phyloP scores from a whole-genome alignment of 2,113 vertebrate genomes.

The Passer domesticus region DNA sequence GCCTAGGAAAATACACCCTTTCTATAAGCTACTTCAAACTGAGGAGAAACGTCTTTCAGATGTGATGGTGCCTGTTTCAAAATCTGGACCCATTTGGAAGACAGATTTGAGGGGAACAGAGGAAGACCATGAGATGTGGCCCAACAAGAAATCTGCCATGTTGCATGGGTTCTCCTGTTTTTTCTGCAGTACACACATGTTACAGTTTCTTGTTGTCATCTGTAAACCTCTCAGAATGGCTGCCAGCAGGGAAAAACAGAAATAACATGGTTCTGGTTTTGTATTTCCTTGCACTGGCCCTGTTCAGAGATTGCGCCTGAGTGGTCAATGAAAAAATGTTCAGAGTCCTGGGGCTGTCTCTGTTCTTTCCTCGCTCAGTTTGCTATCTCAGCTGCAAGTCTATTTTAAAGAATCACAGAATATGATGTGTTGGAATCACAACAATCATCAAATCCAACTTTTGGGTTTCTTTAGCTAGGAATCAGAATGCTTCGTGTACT shows the following conservation, averaged over 20 bases:
- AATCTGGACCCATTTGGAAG: neutral
- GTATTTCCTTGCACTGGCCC: neutral
- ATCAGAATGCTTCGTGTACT: neutral
- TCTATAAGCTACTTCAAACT: neutral
- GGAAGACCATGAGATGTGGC: neutral
- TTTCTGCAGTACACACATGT: neutral
- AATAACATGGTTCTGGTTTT: neutral
- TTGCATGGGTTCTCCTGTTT: neutral
- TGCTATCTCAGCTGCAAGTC: neutral
- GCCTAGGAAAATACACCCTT: neutral
- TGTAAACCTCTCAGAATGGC: neutral
- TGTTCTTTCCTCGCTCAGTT: neutral
- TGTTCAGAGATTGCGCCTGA: neutral
- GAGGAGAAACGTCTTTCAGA: neutral
- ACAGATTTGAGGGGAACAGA: fast-evolving
- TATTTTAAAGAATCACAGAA: neutral
- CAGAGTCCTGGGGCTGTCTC: neutral
- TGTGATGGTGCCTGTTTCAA: neutral
- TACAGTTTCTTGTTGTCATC: neutral
- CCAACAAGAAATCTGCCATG: neutral
- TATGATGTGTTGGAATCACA: neutral
- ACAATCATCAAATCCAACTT: neutral
- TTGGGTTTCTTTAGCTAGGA: neutral
- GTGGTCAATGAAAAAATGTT: neutral
- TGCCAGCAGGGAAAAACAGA: neutral